Percentiles rank a stretch among this genome's conserved stretches.
Conservation (phyloP, 2,113 vertebrate species). For the Columbina picui region DNA sequence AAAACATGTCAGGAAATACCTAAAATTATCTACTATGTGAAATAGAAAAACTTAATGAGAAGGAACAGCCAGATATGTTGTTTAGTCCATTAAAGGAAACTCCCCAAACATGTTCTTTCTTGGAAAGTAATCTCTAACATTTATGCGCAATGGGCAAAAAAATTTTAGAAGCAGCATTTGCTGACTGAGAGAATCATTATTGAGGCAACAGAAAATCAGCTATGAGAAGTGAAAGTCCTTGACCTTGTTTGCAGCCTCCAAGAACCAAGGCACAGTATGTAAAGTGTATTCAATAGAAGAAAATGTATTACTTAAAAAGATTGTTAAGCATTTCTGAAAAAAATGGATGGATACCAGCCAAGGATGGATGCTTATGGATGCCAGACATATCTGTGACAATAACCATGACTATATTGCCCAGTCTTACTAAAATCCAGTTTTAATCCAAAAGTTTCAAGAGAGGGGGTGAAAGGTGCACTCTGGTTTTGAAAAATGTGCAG, state of each 20-base stretch:
- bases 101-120: rapidly evolving
- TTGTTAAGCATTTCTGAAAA: not conserved
- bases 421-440: not conserved
- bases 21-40: not conserved
- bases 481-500: not conserved
- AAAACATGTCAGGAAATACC: not conserved
- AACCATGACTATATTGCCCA: not conserved
- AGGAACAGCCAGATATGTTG: not conserved
- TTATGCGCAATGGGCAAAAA: rapidly evolving
- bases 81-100: not conserved
- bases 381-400: not conserved
- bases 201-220: not conserved
- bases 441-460: not conserved
- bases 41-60: not conserved
- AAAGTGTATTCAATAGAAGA: not conserved
- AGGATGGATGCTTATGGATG: not conserved
- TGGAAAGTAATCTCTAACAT: not conserved
- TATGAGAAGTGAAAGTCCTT: not conserved
- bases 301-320: not conserved
- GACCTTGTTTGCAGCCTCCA: not conserved
- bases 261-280: not conserved
- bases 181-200: not conserved
- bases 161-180: not conserved
- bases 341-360: not conserved
- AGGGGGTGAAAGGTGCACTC: not conserved